Evolutionary conservation across 1,140 invertebrate species (phyloP), one percentile per base, ranked within the genome.

Genomic region (Melitaea cinxia): DNA sequence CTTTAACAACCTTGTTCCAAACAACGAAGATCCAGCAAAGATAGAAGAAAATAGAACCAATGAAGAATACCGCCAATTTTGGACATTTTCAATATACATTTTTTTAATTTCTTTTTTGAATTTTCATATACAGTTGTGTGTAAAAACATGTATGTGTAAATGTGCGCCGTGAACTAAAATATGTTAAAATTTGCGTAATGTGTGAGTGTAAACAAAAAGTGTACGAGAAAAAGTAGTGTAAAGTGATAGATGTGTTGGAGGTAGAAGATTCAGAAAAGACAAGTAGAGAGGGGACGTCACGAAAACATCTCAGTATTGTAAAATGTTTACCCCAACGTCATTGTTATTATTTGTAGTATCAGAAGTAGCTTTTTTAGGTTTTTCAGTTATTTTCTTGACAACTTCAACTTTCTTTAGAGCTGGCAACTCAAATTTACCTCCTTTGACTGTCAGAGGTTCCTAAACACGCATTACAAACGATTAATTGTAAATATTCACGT

Each of bases 301-400:
- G 45, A 57, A 15, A 61, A 66, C 26, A 28, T 49, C 61, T 55
- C 65, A 61, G 65, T 67, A 67, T 47, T 39, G 35, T 54, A 61
- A 68, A 65, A 54, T 57, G 70, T 94, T 94, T 76, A 94, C 93
- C 85, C 93, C 92, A 17, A 17, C 37, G 30, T 33, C 30, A 49
- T 93, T 77, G 24, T 80, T 91, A 62, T 91, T 92, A 54, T 82
- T 86, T 73, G 91, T 92, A 33, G 91, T 89, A 63, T 59, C 70
- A 54, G 62, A 15, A 56, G 72, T 76, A 62, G 80, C 80, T 53
- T 83, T 86, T 83, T 86, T 89, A 58, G 80, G 77, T 73, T 83
- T 78, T 61, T 87, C 80, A 66, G 77, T 69, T 69, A 77, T 68
- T 73, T 83, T 91, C 87, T 86, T 91, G 56, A 76, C 73, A 59